A percentile compares a stretch with the other conserved stretches of the same genome.
phyloP scores from a whole-genome alignment of 2,113 vertebrate genomes.

The Rhinolophus sinicus region DNA sequence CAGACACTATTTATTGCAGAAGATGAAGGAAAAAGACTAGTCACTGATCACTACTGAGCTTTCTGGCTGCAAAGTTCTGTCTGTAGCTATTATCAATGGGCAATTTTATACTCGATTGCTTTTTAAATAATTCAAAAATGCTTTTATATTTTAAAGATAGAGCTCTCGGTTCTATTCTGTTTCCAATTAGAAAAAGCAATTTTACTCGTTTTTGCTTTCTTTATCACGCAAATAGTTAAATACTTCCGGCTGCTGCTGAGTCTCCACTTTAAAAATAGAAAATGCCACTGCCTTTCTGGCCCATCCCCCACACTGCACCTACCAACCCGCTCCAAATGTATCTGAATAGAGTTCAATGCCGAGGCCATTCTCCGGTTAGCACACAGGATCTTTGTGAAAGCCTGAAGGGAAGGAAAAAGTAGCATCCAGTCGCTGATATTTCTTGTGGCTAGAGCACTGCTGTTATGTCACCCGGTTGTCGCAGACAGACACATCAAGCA shows the following conservation, averaged over 20 bases:
- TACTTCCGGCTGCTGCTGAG: slow-evolving; percentile 78
- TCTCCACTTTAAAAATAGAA: slow-evolving; percentile 95
- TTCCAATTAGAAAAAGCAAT: neutral
- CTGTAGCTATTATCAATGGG: neutral
- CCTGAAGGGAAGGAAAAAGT: slow-evolving; percentile 52
- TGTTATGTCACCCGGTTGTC: slow-evolving; percentile 70
- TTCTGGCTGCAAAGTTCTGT: neutral
- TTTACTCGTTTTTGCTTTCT: neutral
- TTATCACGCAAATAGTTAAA: slow-evolving; percentile 81
- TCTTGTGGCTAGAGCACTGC: slow-evolving; percentile 65
- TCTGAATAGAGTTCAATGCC: slow-evolving; percentile 80
- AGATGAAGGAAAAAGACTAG: neutral
- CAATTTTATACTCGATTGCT: neutral
- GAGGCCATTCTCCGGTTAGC: slow-evolving; percentile 77
- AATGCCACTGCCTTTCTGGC: slow-evolving; percentile 85
- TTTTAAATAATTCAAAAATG: neutral
- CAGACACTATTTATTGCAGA: neutral
- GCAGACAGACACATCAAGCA: slow-evolving; percentile 62
- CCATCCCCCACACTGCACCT: slow-evolving; percentile 86
- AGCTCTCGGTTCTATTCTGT: neutral
- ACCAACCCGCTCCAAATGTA: slow-evolving; percentile 77
- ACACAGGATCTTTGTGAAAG: slow-evolving; percentile 72
- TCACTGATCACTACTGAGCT: neutral
- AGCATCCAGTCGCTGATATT: slow-evolving; percentile 58
- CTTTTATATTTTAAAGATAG: neutral